Conservation (phyloP, 2,888 invertebrate species). For the Linnaemya vulpina region DNA sequence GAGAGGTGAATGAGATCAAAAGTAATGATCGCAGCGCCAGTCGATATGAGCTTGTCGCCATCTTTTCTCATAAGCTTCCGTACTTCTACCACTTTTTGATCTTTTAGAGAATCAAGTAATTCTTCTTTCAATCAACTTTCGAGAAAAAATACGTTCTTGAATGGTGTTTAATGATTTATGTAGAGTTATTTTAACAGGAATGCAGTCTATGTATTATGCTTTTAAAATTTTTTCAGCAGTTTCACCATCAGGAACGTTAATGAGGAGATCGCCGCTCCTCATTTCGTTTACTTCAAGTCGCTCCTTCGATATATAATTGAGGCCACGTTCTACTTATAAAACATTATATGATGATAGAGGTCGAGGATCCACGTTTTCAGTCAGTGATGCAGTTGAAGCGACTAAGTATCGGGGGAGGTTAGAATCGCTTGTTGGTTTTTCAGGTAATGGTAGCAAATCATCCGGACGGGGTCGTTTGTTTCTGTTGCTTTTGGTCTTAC, state of each 20-base stretch:
- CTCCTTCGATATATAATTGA: neutral
- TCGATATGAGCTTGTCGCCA: neutral
- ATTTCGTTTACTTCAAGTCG: too few species aligned
- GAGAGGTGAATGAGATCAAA: constrained; percentile 1
- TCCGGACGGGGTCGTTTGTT: neutral
- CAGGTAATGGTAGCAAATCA: neutral
- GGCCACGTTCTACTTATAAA: neutral
- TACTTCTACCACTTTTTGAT: constrained; percentile 10
- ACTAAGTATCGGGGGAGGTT: too few species aligned
- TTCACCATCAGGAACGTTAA: neutral
- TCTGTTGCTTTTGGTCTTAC: too few species aligned
- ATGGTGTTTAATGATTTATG: too few species aligned
- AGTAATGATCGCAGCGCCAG: neutral
- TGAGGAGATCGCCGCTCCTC: neutral
- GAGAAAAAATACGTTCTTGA: neutral
- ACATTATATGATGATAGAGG: neutral
- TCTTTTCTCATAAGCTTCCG: neutral
- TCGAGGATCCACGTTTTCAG: neutral
- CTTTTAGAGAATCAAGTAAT: neutral
- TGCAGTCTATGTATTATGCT: too few species aligned
- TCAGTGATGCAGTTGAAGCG: too few species aligned
- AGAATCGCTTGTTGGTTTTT: too few species aligned
- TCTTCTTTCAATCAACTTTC: neutral
- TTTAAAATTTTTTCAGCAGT: neutral
- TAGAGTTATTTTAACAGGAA: too few species aligned